Base-by-base conservation (phyloP, 1,140 invertebrate species). In the Delia radicum region DNA sequence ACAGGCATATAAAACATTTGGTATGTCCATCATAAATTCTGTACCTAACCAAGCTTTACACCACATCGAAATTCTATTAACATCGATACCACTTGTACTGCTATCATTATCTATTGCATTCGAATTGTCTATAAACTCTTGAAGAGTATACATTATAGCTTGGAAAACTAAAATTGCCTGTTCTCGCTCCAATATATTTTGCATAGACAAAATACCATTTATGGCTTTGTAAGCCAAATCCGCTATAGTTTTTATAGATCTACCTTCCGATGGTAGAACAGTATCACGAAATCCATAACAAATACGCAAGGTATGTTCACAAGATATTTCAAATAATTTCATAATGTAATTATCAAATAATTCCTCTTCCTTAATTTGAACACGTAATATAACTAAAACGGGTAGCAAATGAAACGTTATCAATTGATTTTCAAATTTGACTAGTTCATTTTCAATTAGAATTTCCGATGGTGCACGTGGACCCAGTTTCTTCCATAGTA, bases 91-190 rank as follows among this genome's bases (percentile, higher is more conserved):
- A 21, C 73, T 24, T 73, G 37, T 55, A 1, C n/a, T 27, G 3
- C 31, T 74, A 0, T 55, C 42, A n/a, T 76, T 81, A 24, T 79
- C 26, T 7, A 21, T 28, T 31, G 24, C 13, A 37, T 61, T 76
- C 10, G 31, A 46, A 18, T 73, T 61, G 18, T 28, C 29, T 0
- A 83, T 85, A 73, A 89, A 91, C 79, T 92, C 90, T 75, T 91
- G 90, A 0, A 94, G 81, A 0, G 89, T 87, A 80, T 93, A 91
- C 48, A 91, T 90, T 67, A 93, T 82, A 0, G 89, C 88, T 87
- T 94, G 92, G 77, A 93, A 93, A 24, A 91, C 87, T n/a, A 91
- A 88, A 12, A 93, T 90, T 0, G 92, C 93, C 78, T 90, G 88
- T 63, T 91, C 90, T 80, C 91, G 87, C 67, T 88, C 87, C 29